These are phyloP conservation scores for Calidris pygmaea DNA, from an alignment of 2,113 vertebrate species.

Conservation along the genomic window DNA sequence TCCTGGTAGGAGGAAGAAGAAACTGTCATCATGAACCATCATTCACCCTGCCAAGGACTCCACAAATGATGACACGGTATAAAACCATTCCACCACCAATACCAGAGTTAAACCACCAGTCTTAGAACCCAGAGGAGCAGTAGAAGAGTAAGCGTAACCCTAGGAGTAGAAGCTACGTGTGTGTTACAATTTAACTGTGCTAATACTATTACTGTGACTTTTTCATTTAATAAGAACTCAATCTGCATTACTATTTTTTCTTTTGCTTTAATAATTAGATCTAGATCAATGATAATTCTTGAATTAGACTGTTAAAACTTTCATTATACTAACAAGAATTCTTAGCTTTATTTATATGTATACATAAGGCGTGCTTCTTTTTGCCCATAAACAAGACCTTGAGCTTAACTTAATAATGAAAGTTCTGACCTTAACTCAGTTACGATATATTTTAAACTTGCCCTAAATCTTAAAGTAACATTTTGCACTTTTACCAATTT, in stretches of 20 bases:
- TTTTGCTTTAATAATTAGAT: not conserved
- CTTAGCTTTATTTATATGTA: not conserved
- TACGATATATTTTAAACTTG: not conserved
- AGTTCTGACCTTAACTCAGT: not conserved
- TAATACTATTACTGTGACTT: not conserved
- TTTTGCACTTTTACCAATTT: not conserved
- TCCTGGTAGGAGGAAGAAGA: not conserved
- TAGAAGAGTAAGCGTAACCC: not conserved
- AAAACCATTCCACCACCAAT: not conserved
- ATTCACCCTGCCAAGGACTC: not conserved
- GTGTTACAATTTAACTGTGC: not conserved
- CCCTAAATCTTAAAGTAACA: not conserved
- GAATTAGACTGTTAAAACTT: not conserved
- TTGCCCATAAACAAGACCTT: not conserved
- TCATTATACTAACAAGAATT: not conserved
- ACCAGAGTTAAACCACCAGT: not conserved
- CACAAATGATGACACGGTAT: not conserved
- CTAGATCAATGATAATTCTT: not conserved
- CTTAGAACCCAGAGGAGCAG: not conserved
- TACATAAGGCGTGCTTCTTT: not conserved
- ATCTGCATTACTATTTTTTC: not conserved
- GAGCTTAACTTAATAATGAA: not conserved
- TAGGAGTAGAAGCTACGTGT: accelerated
- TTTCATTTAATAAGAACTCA: not conserved
- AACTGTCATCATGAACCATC: not conserved